Percentiles rank a stretch among this genome's conserved stretches.
Conservation (phyloP, 1,140 invertebrate genomes). For the Yoshiicerus persimilis region DNA sequence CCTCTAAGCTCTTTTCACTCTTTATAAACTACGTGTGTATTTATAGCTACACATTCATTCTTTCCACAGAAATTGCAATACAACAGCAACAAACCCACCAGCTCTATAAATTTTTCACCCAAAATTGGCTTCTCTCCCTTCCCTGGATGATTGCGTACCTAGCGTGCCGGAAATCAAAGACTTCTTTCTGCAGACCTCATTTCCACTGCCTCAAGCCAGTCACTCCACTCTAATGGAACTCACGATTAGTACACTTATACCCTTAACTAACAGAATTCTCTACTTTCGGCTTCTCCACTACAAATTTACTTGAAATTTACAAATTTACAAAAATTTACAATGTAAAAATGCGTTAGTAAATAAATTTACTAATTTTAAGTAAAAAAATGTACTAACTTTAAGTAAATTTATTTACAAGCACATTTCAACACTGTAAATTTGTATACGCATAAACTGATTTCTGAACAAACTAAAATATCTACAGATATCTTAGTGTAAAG, state of each 20-base stretch:
- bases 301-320: too few relatives aligned
- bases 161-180: slow-evolving; percentile 43
- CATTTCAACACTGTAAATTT: too few relatives aligned
- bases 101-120: slow-evolving; percentile 30
- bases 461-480: too few relatives aligned
- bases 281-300: too few relatives aligned
- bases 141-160: slow-evolving; percentile 39
- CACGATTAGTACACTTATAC: background rate
- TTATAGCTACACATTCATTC: background rate
- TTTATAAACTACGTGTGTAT: slow-evolving; percentile 10
- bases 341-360: too few relatives aligned
- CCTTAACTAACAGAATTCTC: background rate
- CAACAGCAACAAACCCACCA: background rate
- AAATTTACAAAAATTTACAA: too few relatives aligned
- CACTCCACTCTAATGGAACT: background rate
- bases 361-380: too few relatives aligned
- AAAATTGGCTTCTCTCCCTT: slow-evolving; percentile 28
- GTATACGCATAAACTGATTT: too few relatives aligned
- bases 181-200: slow-evolving; percentile 35
- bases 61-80: slow-evolving; percentile 4
- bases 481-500: background rate
- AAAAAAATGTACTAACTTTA: too few relatives aligned
- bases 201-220: slow-evolving; percentile 34
- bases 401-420: too few relatives aligned
- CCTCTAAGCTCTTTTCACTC: background rate